These are phyloP conservation scores for Elanoides forficatus DNA, from an alignment of 2,113 vertebrate genomes.

Conservation along the genomic window DNA sequence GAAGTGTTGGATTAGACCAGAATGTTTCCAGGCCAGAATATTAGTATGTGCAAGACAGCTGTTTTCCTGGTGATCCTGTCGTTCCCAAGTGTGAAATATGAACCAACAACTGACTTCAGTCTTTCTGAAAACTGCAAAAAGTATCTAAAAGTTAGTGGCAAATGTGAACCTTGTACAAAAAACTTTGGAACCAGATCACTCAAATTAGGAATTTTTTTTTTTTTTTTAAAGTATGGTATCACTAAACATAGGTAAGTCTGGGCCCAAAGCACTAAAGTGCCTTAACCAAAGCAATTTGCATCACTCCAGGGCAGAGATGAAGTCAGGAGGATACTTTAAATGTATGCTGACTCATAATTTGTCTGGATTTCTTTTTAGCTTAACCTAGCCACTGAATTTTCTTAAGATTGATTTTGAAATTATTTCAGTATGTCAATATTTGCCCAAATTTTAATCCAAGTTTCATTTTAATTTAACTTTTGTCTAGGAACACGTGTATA, in stretches of 20 bases:
- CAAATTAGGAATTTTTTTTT: neutral
- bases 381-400: neutral
- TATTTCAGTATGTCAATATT: neutral
- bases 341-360: neutral
- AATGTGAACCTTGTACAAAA: neutral
- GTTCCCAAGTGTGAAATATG: neutral
- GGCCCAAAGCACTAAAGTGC: neutral
- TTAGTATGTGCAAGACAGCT: neutral
- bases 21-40: neutral
- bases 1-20: neutral
- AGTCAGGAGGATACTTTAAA: neutral
- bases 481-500: neutral
- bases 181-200: neutral
- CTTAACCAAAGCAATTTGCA: neutral
- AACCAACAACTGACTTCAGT: neutral
- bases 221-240: neutral
- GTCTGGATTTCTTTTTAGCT: neutral
- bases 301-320: neutral
- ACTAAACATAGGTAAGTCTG: neutral
- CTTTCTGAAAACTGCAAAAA: neutral
- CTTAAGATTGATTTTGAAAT: neutral
- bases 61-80: neutral
- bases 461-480: neutral
- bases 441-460: neutral
- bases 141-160: neutral